Evolutionary conservation across 2,113 vertebrate species (phyloP).

Genomic region (Morphnarchus princeps): DNA sequence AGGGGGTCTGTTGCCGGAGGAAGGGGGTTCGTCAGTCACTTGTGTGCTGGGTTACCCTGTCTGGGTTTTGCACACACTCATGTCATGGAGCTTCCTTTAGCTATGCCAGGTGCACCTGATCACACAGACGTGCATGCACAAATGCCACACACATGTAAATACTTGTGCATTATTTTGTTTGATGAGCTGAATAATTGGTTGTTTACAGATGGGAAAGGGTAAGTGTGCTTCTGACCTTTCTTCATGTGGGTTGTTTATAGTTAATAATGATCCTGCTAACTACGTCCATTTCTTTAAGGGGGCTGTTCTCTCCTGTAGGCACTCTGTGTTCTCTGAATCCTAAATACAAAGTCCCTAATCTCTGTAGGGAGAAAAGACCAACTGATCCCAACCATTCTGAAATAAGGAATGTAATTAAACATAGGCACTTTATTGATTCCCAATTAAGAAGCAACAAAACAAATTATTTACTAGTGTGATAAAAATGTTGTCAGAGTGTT

Average conservation of each 20-base stretch:
- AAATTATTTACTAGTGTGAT: conserved; percentile 6
- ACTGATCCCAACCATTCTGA: not conserved
- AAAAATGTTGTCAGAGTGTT: not conserved
- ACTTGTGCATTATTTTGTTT: not conserved
- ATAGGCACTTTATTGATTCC: not conserved
- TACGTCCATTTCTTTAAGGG: not conserved
- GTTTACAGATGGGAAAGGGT: not conserved
- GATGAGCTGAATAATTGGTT: not conserved
- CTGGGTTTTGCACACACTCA: fast-evolving
- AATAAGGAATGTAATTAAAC: not conserved
- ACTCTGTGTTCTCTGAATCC: not conserved
- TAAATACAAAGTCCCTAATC: not conserved
- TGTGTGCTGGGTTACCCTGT: fast-evolving
- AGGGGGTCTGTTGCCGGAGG: fast-evolving
- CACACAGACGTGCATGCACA: fast-evolving
- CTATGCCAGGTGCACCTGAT: not conserved
- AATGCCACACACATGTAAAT: not conserved
- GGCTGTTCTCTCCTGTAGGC: not conserved
- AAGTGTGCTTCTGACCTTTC: not conserved
- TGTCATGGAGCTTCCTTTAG: not conserved
- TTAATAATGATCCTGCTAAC: not conserved
- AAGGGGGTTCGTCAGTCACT: fast-evolving
- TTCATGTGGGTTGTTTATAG: not conserved
- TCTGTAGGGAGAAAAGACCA: not conserved
- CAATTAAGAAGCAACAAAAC: not conserved